Evolutionary conservation across 2,888 invertebrate genomes (phyloP).

Genomic region (Hydrotaea diabolus): DNA sequence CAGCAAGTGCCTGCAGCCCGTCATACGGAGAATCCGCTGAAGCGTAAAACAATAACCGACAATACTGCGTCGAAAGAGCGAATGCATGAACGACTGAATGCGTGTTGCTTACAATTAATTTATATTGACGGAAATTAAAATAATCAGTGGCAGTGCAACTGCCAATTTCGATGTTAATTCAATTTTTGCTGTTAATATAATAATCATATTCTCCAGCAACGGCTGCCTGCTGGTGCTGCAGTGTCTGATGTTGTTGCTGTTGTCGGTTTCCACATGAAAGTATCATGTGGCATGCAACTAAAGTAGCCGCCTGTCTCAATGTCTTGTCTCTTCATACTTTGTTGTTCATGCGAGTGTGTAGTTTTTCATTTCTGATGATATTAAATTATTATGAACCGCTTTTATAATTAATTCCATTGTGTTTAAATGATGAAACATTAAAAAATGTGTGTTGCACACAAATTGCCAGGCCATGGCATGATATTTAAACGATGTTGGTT

Average conservation of each 20-base stretch:
- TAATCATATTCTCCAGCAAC: slow-evolving; percentile 34
- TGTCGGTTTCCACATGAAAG: slow-evolving; percentile 1
- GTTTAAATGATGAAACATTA: not conserved
- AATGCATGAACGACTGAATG: slow-evolving; percentile 47
- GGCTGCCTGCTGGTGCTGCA: not conserved
- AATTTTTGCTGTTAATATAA: slow-evolving; percentile 56
- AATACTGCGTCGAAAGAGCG: slow-evolving; percentile 32
- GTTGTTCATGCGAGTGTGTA: not conserved
- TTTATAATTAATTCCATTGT: slow-evolving; percentile 12
- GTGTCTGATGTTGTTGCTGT: not conserved
- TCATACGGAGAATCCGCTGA: slow-evolving; percentile 17
- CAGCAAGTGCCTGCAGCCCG: not conserved
- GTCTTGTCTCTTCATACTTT: slow-evolving; percentile 14
- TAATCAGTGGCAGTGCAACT: slow-evolving; percentile 66
- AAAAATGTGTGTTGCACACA: not conserved
- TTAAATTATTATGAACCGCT: slow-evolving; percentile 25
- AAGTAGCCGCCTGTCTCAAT: slow-evolving; percentile 7
- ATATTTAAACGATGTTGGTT: too few species aligned
- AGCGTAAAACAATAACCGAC: slow-evolving; percentile 40
- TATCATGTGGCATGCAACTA: slow-evolving; percentile 21
- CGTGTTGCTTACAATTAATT: slow-evolving; percentile 64
- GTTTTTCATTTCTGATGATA: slow-evolving; percentile 15
- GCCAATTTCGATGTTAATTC: slow-evolving; percentile 64
- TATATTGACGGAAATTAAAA: slow-evolving; percentile 66
- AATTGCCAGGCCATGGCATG: not conserved